Evolutionary conservation across 2,113 vertebrate genomes (phyloP).

Genomic region (Thunnus thynnus): DNA sequence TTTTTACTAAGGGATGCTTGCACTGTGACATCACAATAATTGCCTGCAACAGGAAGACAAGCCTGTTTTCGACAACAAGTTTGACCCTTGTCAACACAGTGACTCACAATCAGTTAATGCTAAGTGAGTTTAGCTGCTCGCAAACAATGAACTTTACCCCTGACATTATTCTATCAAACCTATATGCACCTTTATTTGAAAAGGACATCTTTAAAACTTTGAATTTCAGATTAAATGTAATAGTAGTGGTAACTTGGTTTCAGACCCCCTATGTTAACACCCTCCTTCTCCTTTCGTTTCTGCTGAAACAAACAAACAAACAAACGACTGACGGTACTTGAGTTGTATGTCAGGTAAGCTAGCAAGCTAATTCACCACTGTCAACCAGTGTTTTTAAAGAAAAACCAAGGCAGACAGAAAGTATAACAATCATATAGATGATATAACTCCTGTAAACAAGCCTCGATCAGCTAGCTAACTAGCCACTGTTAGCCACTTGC

Average conservation of each 20-base stretch:
- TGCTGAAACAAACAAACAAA: constrained; percentile 18
- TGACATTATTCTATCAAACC: too few species aligned
- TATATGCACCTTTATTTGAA: not conserved
- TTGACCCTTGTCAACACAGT: not conserved
- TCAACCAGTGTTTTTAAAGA: not conserved
- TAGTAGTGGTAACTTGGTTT: not conserved
- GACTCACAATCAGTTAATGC: constrained; percentile 1
- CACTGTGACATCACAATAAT: not conserved
- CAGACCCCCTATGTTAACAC: not conserved
- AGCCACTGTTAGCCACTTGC: not conserved
- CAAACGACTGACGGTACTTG: not conserved
- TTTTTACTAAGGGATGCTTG: not conserved
- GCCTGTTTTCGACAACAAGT: not conserved
- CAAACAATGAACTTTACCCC: not conserved
- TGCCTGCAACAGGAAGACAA: not conserved
- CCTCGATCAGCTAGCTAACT: too few species aligned
- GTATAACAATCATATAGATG: not conserved
- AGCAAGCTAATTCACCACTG: constrained; percentile 15
- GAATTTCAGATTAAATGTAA: not conserved
- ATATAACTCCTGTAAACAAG: not conserved
- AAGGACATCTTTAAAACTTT: not conserved
- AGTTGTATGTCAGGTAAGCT: not conserved
- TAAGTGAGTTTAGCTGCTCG: not conserved
- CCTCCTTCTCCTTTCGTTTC: not conserved
- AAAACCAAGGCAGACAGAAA: not conserved